phyloP scores from a whole-genome alignment of 2,888 invertebrate species.

The Hermaeophaga mercurialis region DNA sequence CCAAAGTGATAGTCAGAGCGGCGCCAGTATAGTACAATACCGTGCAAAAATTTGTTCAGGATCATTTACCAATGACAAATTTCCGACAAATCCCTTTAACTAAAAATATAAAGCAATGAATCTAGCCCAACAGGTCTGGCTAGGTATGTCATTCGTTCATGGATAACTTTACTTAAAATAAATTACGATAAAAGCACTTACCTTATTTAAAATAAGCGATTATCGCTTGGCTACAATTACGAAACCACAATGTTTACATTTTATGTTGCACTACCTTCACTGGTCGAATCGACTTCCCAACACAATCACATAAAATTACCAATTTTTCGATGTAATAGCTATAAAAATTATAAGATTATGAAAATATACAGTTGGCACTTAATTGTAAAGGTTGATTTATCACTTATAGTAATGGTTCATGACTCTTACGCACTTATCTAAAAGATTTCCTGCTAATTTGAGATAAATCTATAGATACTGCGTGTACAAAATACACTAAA shows the following conservation, averaged over 20 bases:
- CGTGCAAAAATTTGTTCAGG: slow-evolving; percentile 51
- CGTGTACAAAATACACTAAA: slow-evolving; percentile 55
- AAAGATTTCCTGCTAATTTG: slow-evolving; percentile 44
- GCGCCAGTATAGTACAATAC: slow-evolving; percentile 57
- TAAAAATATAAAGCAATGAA: no score
- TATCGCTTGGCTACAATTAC: slow-evolving; percentile 41
- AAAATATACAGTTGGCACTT: slow-evolving; percentile 44
- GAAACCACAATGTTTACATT: slow-evolving; percentile 42
- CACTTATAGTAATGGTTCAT: slow-evolving; percentile 42
- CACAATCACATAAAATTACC: slow-evolving; percentile 35
- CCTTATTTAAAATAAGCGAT: slow-evolving; percentile 40
- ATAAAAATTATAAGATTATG: slow-evolving; percentile 33
- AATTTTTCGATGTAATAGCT: slow-evolving; percentile 18
- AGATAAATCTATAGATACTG: slow-evolving; percentile 52
- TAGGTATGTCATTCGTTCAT: no score
- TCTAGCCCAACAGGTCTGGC: no score
- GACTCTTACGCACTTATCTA: slow-evolving; percentile 47
- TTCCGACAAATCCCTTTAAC: background rate
- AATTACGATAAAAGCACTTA: no score
- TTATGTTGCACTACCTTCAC: slow-evolving; percentile 32
- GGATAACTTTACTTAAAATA: background rate
- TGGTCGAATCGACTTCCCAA: slow-evolving; percentile 18
- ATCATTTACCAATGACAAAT: slow-evolving; percentile 14
- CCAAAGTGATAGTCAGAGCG: slow-evolving; percentile 59
- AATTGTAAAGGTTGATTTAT: slow-evolving; percentile 40